Evolutionary conservation across 92 coral and sea anemone genomes (phyloP), one percentile per base, ranked within the genome.

Genomic region (Palythoa grandiflora): DNA sequence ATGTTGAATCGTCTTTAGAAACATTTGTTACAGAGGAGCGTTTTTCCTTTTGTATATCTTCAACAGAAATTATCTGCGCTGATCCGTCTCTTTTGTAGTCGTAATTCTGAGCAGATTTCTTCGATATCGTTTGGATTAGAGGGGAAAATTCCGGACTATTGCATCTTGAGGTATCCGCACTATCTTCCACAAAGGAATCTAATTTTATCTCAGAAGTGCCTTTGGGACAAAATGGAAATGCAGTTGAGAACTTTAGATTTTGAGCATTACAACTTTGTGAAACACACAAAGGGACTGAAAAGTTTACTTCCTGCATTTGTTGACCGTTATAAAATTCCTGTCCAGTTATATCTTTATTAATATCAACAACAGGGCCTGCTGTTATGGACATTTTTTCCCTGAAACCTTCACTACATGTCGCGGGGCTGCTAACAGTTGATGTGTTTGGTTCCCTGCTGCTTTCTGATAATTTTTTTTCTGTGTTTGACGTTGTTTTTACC

Each of bases 131-230:
- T 8, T 63, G 60, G 19, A 47, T 20, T 52, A 48, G 83, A 5
- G 83, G 83, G 8, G 83, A 68, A 54, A 77, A 77, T 36, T 54
- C 68, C n/a, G 73, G 85, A 3, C 85, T 80, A 16, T 63, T 38
- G 44, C 73, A 47, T 44, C 73, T 40, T 14, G 19, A 20, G 1
- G 5, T 37, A 44, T 21, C 10, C 20, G 6, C 20, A 17, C n/a
- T 35, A 21, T n/a, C 36, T 16, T 9, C 35, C 8, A 20, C 35
- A 63, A 21, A 3, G 70, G 28, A 63, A 63, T 63, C 61, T 39
- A 16, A 1, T 40, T 19, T 80, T 20, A 61, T n/a, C 59, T 47
- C 40, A 9, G 40, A 14, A 44, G 2, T 47, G 11, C 11, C 12
- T 20, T 13, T 28, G 12, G 60, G 39, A 21, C 53, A 63, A 63